A percentile compares a stretch with the other conserved stretches of the same genome.
These are phyloP conservation scores for Allygus modestus DNA, from an alignment of 2,888 invertebrate genomes.

Conservation along the genomic window DNA sequence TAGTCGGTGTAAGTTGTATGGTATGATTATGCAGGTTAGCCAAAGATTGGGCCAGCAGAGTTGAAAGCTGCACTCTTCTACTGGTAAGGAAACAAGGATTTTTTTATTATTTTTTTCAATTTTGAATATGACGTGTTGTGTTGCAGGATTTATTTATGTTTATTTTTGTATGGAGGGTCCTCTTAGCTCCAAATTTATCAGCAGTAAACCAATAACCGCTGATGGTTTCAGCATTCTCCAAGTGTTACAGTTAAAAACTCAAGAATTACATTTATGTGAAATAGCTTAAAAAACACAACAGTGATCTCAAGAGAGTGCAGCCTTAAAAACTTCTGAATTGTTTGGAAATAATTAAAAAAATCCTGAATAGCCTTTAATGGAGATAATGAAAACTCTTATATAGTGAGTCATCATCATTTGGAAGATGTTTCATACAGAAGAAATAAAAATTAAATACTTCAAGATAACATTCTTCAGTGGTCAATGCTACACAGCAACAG, in stretches of 20 bases:
- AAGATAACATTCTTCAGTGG: too few relatives aligned
- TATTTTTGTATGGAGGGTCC: slow-evolving; percentile 16
- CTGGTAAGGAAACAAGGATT: slow-evolving; percentile 37
- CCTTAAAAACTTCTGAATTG: not conserved
- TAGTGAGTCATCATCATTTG: too few relatives aligned
- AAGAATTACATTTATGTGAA: not conserved
- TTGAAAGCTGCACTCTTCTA: slow-evolving; percentile 48
- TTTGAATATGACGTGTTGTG: slow-evolving; percentile 11
- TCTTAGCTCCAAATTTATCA: not conserved
- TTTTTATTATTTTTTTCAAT: slow-evolving; percentile 30
- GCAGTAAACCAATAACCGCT: not conserved
- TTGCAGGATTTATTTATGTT: slow-evolving; percentile 28
- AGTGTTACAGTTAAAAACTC: not conserved
- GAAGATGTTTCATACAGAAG: too few relatives aligned
- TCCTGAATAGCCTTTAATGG: not conserved
- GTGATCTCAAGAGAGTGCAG: slow-evolving; percentile 27
- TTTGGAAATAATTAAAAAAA: not conserved
- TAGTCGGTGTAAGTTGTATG: slow-evolving; percentile 26
- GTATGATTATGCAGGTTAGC: slow-evolving; percentile 53
- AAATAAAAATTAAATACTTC: too few relatives aligned
- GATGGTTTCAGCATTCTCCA: not conserved
- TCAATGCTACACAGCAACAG: too few relatives aligned
- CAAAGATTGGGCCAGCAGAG: slow-evolving; percentile 40
- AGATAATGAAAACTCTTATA: too few relatives aligned
- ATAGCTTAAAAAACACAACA: not conserved